Base-by-base conservation (phyloP, 2,113 vertebrate species). In the Lepisosteus oculatus region DNA sequence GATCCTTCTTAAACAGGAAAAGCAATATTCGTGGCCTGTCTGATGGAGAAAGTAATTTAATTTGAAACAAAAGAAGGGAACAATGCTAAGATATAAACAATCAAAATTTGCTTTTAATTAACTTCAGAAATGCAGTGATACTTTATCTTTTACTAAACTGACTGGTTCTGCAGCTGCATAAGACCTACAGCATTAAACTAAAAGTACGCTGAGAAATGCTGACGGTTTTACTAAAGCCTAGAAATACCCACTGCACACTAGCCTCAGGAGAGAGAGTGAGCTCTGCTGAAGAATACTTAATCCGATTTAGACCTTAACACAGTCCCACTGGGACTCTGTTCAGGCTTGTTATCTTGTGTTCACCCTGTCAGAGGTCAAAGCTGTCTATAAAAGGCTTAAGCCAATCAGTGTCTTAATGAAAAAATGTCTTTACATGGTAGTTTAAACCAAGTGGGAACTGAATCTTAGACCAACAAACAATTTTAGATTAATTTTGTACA, bases 361-460 rank as follows among this genome's bases (percentile, higher is more conserved):
- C 51, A 0, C 82, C 3, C 5, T 85, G 83, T 78, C 86, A 77
- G 85, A 80, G 84, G 89, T 85, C 82, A 87, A 82, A 88, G 86
- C 85, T 83, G 85, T 79, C 12, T 17, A 79, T 0, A 4, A 62
- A 74, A 81, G 78, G 73, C 47, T 73, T 78, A 73, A 87, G 72
- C 83, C 87, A 75, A 72, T 77, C 81, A 17, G 56, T 29, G 5
- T 69, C 78, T 84, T 17, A 64, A 42, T 3, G 9, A 73, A 43
- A 76, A 73, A 72, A 83, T 76, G 81, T 78, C 79, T 77, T 43
- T 1, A 3, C 0, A 61, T 72, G 67, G 0, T 8, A 74, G 74
- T 70, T 69, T 67, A 72, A 67, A 75, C 69, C 76, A 73, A 72
- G 45, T 0, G 3, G 72, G 71, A 73, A 65, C 70, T 55, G 79